Conservation (phyloP, 1,140 invertebrate genomes). For the Brachionus manjavacas region DNA sequence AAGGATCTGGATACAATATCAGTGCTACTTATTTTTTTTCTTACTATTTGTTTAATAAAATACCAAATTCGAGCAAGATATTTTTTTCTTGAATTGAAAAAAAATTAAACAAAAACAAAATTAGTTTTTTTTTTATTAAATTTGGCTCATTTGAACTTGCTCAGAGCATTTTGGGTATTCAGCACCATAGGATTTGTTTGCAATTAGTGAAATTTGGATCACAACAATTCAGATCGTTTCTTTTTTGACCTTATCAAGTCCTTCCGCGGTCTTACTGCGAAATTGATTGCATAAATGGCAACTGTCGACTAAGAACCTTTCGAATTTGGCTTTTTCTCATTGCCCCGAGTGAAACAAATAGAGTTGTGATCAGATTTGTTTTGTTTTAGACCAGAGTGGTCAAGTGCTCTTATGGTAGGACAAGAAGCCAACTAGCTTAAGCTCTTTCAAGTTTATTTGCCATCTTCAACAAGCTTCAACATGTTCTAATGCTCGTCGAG, state of each 20-base stretch:
- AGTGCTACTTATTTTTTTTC: neutral
- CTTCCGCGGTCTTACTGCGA: neutral
- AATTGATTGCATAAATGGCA: neutral
- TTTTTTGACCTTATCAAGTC: neutral
- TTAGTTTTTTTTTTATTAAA: neutral
- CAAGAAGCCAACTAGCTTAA: neutral
- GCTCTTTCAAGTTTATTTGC: neutral
- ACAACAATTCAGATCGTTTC: neutral
- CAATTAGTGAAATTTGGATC: neutral
- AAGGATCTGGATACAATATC: neutral
- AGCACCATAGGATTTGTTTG: neutral
- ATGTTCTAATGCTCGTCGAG: neutral
- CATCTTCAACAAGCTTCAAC: neutral
- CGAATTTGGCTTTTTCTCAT: neutral
- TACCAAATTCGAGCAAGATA: neutral
- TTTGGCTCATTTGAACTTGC: neutral
- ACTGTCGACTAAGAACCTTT: neutral
- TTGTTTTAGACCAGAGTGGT: neutral
- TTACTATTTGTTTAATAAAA: neutral
- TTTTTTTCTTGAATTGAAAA: neutral
- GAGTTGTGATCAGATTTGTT: neutral
- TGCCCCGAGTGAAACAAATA: neutral
- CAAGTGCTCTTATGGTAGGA: neutral
- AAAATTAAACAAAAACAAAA: neutral
- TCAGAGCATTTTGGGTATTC: neutral